Conservation (phyloP, 30 jellyfish, hydroid and myxozoan species). For the Aurelia sp. region DNA sequence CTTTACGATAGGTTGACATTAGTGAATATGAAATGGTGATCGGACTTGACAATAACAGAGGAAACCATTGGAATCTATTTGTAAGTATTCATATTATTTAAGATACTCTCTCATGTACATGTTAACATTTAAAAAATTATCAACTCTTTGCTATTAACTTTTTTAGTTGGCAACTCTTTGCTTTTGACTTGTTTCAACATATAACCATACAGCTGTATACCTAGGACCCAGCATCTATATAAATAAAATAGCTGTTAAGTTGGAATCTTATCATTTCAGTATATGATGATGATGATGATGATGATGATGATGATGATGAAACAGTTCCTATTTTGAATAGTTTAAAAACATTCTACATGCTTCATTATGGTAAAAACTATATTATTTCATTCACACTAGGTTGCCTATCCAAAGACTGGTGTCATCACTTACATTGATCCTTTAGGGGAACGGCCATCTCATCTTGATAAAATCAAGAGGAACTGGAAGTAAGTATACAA, state of each 20-base stretch:
- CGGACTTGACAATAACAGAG: conserved; percentile 11
- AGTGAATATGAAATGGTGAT: conserved; percentile 2
- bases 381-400: neutral
- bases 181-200: too few relatives aligned
- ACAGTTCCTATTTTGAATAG: neutral
- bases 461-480: conserved; percentile 12
- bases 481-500: conserved; percentile 8
- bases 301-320: too few relatives aligned
- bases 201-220: too few relatives aligned
- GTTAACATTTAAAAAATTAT: too few relatives aligned
- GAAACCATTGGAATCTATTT: conserved; percentile 23
- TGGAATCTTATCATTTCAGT: neutral
- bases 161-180: too few relatives aligned
- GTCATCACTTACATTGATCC: conserved; percentile 1
- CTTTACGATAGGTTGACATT: neutral
- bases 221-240: too few relatives aligned
- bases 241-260: neutral
- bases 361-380: neutral
- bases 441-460: neutral
- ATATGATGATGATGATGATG: neutral
- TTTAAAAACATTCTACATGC: neutral
- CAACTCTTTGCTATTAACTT: too few relatives aligned
- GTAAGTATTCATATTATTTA: neutral
- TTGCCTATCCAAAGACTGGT: conserved; percentile 17
- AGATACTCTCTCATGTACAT: too few relatives aligned